Conservation (phyloP, 2,113 vertebrate species). For the Procapra przewalskii region DNA sequence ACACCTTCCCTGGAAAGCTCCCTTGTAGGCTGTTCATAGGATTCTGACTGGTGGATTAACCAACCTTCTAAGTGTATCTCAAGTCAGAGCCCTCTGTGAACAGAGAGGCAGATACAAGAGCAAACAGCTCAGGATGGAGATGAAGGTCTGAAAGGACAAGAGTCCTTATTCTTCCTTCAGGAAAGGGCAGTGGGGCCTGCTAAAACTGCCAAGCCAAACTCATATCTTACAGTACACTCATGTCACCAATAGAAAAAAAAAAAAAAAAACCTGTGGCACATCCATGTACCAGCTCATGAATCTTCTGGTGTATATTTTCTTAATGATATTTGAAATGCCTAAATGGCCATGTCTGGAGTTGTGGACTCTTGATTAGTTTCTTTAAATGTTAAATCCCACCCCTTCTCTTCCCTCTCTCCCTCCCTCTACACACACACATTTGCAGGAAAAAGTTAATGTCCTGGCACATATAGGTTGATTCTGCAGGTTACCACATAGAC, state of each 20-base stretch:
- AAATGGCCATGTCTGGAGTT: not conserved
- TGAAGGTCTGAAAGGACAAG: not conserved
- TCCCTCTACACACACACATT: not conserved
- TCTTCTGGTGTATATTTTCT: not conserved
- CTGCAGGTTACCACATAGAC: not conserved
- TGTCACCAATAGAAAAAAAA: not conserved
- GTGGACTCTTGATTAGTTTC: not conserved
- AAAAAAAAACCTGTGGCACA: no score
- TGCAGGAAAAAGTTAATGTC: not conserved
- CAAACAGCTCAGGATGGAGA: not conserved
- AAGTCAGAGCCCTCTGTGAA: not conserved
- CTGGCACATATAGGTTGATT: not conserved
- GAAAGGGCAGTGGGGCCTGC: not conserved
- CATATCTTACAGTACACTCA: not conserved
- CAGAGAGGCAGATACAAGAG: not conserved
- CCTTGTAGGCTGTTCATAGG: not conserved
- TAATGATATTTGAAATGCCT: not conserved
- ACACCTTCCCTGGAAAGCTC: not conserved
- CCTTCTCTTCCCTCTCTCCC: rapidly evolving
- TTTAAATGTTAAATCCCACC: not conserved
- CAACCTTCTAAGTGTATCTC: not conserved
- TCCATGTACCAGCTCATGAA: not conserved
- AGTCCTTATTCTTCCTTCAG: not conserved
- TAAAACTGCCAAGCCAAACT: not conserved
- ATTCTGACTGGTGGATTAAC: not conserved